Evolutionary conservation across 2,113 vertebrate species (phyloP), one percentile per base, ranked within the genome.

Genomic region (Ptilorrhoa leucosticta): DNA sequence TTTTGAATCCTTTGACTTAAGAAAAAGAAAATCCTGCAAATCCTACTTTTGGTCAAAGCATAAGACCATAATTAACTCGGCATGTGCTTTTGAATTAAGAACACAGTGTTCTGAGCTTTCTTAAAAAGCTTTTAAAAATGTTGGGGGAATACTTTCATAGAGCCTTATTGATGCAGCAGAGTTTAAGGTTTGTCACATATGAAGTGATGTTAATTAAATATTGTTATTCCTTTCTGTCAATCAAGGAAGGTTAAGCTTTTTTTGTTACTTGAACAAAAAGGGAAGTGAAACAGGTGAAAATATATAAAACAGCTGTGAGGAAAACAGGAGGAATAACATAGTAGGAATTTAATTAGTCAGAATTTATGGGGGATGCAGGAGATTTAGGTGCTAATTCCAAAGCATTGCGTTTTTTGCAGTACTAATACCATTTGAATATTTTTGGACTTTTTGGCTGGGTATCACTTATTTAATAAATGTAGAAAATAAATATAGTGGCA

Each of bases 21-120:
- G 96, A 94, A 82, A 97, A 87, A 96, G 93, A 96, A 96, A 97
- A 94, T 97, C 96, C 94, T 44, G 73, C 92, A 97, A 97, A 96
- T 97, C 95, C 97, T 96, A 76, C 96, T 97, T 97, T 97, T 96
- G 92, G 95, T 94, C 95, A 90, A 93, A 97, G 94, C 96, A 90
- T 97, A 97, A 97, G 95, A 96, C 96, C 97, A 95, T 98, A 98
- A 98, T 98, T 98, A 97, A 98, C 97, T 98, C 96, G 87, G 95
- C 91, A 94, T 98, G 95, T 97, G 81, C 82, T 96, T 97, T 97
- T 98, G 97, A 98, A 93, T 98, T 96, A 96, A 98, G 97, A 98
- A 97, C 95, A 98, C 89, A 96, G 90, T 94, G 94, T 98, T 98
- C 95, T 97, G 71, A 96, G 94, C 73, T 95, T 97, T 91, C 94